Evolutionary conservation across 2,888 invertebrate genomes (phyloP).

Genomic region (Himalopsyche anomala): DNA sequence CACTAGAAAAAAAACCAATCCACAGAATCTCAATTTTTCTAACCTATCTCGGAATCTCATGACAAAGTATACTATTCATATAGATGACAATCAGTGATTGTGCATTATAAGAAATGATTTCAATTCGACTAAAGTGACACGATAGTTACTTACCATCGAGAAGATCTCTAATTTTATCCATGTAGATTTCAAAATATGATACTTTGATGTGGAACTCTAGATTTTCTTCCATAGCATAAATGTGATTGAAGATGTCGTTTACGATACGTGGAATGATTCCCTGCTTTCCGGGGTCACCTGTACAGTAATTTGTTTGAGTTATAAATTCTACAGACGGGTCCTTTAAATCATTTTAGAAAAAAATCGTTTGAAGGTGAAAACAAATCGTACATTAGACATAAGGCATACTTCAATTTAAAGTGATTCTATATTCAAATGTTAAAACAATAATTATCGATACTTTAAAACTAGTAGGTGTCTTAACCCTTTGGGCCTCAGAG

Average conservation of each 20-base stretch:
- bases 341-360: no score
- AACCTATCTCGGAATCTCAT: no score
- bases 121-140: background rate
- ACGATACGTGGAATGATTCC: constrained; percentile 99
- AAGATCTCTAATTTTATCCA: constrained; percentile 99
- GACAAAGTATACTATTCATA: background rate
- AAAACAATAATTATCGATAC: background rate
- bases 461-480: background rate
- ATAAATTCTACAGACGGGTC: no score
- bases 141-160: constrained; percentile 85
- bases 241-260: constrained; percentile 99
- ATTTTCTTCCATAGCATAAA: constrained; percentile 99
- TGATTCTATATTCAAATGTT: background rate
- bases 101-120: no score
- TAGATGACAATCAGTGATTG: background rate
- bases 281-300: constrained; percentile 90
- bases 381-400: no score
- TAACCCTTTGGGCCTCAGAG: no score
- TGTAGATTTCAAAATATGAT: constrained; percentile 99
- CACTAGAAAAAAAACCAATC: constrained; percentile 77
- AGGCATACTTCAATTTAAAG: background rate
- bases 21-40: constrained; percentile 46
- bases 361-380: no score
- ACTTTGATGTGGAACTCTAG: constrained; percentile 99
- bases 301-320: background rate